Evolutionary conservation across 2,888 invertebrate genomes (phyloP), one percentile per base, ranked within the genome.

Genomic region (Rotaria socialis): DNA sequence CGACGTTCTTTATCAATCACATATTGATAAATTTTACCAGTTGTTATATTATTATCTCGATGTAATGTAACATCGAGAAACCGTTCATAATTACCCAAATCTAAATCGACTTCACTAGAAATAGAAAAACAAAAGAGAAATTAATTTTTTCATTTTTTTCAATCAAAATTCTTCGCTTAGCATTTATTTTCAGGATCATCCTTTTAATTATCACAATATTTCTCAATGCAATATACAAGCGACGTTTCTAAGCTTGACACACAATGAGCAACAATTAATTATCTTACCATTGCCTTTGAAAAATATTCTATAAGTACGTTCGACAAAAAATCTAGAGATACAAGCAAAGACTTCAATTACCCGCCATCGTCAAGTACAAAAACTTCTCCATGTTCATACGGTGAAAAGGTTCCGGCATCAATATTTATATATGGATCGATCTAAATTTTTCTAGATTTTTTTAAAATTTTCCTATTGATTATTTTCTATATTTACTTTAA

Each of bases 341-440:
- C 50, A 50, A 50, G 4, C 50, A 14, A 11, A 50, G 50, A 11
- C 50, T 27, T 16, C 10, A 67, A 16, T 27, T 67, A 67, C 67
- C 67, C 86, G 27, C 86, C 86, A 86, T 86, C 86, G 27, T 86
- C 86, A 43, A 86, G 74, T 67, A 84, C 86, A 88, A 87, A 85
- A 52, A 86, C 90, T 93, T 93, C 93, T 96, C 98, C 98, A 91
- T 99, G 98, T 91, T 99, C 98, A 90, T 96, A 98, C 0, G 98
- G 98, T 19, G 97, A 97, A 92, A 99, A 99, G 43, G 98, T 98
- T 87, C 98, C 98, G 88, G 98, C 98, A 92, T 99, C 99, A 88
- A 99, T 96, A 92, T 99, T 99, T 88, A 99, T 96, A 91, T 99
- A 99, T 0, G 99, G 99, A 92, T 99, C 99, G 91, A 99, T 99